A percentile compares a stretch with the other conserved stretches of the same genome.
Evolutionary conservation across 2,888 invertebrate genomes (phyloP).

Genomic region (Phoenoteleia sp.): DNA sequence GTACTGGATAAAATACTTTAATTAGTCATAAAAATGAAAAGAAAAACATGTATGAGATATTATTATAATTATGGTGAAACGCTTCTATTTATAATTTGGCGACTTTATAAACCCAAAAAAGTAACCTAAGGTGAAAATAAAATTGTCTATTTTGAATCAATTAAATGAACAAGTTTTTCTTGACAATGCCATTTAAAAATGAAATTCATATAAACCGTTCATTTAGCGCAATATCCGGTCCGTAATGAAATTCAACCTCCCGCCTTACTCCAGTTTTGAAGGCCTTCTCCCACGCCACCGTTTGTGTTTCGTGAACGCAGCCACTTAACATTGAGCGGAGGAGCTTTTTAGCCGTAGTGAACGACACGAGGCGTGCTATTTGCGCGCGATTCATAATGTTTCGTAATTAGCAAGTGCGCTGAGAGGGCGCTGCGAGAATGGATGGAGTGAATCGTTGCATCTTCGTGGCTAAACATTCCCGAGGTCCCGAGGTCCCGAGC

Average conservation of each 20-base stretch:
- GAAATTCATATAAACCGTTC: slow-evolving; percentile 52
- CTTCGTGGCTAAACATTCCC: slow-evolving; percentile 63
- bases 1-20: no score
- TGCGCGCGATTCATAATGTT: slow-evolving; percentile 44
- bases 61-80: no score
- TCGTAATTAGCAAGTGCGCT: slow-evolving; percentile 42
- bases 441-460: slow-evolving; percentile 36
- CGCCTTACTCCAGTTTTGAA: no score
- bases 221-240: slow-evolving; percentile 43
- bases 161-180: slow-evolving; percentile 28
- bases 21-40: no score
- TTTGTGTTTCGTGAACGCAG: slow-evolving; percentile 26
- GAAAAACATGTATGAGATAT: no score
- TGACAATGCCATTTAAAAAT: slow-evolving; percentile 46
- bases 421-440: slow-evolving; percentile 20
- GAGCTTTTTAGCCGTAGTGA: slow-evolving; percentile 20
- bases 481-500: slow-evolving; percentile 3
- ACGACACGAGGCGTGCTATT: slow-evolving; percentile 36
- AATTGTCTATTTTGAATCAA: no score
- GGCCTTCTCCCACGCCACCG: background rate
- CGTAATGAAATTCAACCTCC: slow-evolving; percentile 40
- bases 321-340: slow-evolving; percentile 38
- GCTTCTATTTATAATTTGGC: no score
- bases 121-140: no score
- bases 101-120: no score